Percentiles rank a stretch among this genome's conserved stretches.
phyloP scores from a whole-genome alignment of 2,797 vertebrate genomes.

The Poecile montanus region DNA sequence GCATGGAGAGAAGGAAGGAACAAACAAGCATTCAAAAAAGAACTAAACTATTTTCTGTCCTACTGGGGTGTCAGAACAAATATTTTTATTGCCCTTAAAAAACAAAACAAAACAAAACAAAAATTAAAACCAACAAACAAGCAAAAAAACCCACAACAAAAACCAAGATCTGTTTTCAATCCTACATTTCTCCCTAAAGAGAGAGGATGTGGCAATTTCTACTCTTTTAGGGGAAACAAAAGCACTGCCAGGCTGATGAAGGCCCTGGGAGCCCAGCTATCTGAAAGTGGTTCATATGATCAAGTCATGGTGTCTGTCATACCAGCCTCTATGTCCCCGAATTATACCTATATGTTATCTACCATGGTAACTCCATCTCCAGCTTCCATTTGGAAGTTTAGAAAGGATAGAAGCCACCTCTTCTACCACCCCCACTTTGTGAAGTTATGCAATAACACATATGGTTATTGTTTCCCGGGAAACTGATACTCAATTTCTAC shows the following conservation, averaged over 20 bases:
- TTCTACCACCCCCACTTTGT: background rate
- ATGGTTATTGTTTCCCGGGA: conserved; percentile 44
- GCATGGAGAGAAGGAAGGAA: background rate
- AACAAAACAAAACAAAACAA: too few relatives aligned
- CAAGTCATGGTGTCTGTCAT: background rate
- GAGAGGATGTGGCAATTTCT: background rate
- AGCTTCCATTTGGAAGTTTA: background rate
- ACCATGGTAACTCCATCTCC: background rate
- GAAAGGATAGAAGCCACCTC: background rate
- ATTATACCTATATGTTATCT: background rate
- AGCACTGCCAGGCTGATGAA: background rate
- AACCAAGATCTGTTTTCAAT: background rate
- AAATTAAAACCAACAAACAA: too few relatives aligned
- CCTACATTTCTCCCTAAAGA: background rate
- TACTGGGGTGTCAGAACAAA: background rate
- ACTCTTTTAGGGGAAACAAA: background rate
- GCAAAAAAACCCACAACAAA: background rate
- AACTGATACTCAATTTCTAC: conserved; percentile 36
- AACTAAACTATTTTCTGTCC: background rate
- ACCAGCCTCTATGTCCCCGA: background rate
- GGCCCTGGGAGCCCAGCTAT: background rate
- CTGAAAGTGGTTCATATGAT: conserved; percentile 3
- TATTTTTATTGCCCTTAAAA: background rate
- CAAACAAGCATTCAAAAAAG: background rate
- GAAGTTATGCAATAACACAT: background rate